Base-by-base conservation (phyloP, 2,888 invertebrate genomes). In the Nudaria mundana region DNA sequence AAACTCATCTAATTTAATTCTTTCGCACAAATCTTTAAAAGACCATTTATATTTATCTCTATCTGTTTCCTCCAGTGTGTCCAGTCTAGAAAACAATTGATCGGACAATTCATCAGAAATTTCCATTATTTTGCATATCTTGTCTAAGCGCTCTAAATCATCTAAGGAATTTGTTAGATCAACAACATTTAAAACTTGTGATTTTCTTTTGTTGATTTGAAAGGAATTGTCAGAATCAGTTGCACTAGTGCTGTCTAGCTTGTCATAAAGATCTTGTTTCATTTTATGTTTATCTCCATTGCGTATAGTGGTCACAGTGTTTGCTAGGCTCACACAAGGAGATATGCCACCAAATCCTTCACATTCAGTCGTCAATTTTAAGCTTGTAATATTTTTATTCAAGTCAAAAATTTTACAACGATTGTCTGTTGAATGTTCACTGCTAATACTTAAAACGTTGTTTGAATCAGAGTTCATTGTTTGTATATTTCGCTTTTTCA, bases 41-140 rank as follows among this genome's bases (percentile, higher is more conserved):
- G 87, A 87, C 87, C 87, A 88, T 42, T 66, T 66, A 42, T 67
- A 71, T 5, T 63, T 58, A 22, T 51, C 29, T 0, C 23, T 25
- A 3, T 4, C 52, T 2, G 55, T 22, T 11, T 44, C 42, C 1
- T 46, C 41, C 1, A 20, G 28, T 8, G 53, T 55, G 33, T 77
- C 64, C 3, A 87, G 60, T 10, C 60, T 48, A 2, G 81, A 76
- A 46, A 88, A 81, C 28, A 88, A 55, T 56, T 76, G 65, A 40
- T 87, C 77, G 0, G 88, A 87, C 5, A 87, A 36, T 38, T 88
- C 87, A 36, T 88, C 87, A 1, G 88, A 87, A 44, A 87, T 86
- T 64, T 88, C 87, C n/a, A 88, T 84, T 5, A 87, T 84, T 40
- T 74, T 72, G 48, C 87, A 87, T 40, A 88, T 82, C 58, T 84